Base-by-base conservation (phyloP, 2,888 invertebrate genomes). In the Drosophila pseudotalamancana region DNA sequence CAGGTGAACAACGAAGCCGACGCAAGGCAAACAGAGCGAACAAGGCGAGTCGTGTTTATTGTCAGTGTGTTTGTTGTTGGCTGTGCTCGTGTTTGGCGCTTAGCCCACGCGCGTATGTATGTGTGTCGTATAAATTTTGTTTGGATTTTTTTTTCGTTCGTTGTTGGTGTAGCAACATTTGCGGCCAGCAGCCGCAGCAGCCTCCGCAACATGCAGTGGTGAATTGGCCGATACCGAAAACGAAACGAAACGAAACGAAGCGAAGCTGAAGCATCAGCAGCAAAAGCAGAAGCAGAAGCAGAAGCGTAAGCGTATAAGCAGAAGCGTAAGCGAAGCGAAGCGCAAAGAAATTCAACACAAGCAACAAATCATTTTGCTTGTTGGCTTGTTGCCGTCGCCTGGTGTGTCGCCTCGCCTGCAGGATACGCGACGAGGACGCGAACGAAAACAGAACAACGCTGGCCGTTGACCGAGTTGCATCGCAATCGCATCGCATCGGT, bases 401-500 rank as follows among this genome's bases (percentile, higher is more conserved):
- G 40, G 72, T 54, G 49, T 59, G 43, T 53, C 48, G 59, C 42
- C 48, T 67, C 45, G 72, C 57, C 53, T 59, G 69, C 74, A 72
- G 72, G 74, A 73, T 73, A 73, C 72, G 69, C 69, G 57, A 51
- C 57, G 69, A 70, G 69, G 69, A 69, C 68, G 68, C 48, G 48
- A 16, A 63, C 55, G n/a, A 57, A 48, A 75, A 80, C 87, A 87
- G 85, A 88, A 74, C 68, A 75, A 72, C 88, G 79, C 67, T 79
- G 79, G 72, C 73, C 79, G 82, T 85, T 88, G 87, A 83, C 81
- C 79, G 85, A 79, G 87, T 79, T 81, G 85, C 79, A 83, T 67
- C 82, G 83, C 65, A 64, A 45, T 57, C 77, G 73, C 68, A 67
- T 37, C 50, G 46, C n/a, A 43, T 18, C 46, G 46, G 72, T 71